Evolutionary conservation across 1,140 invertebrate genomes (phyloP).

Genomic region (Druon quercuslanigerum): DNA sequence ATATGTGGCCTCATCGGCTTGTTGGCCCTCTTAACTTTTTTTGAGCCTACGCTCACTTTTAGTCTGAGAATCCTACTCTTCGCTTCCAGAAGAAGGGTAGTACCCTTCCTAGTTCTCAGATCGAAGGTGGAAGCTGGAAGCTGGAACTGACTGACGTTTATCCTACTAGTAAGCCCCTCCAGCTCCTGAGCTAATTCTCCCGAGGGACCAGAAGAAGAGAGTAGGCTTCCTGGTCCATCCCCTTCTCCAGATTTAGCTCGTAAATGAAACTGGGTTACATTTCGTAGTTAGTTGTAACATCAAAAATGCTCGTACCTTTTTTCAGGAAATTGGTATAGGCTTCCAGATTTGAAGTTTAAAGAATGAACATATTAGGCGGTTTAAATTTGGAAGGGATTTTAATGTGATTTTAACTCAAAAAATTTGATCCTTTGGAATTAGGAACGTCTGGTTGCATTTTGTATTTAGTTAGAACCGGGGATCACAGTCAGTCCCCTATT

Average conservation of each 20-base stretch:
- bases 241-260: background rate
- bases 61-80: background rate
- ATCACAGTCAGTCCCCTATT: too few relatives aligned
- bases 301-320: too few relatives aligned
- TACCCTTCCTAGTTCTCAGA: conserved; percentile 14
- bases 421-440: too few relatives aligned
- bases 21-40: conserved; percentile 29
- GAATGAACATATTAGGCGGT: too few relatives aligned
- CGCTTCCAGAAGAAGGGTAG: conserved; percentile 21
- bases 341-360: too few relatives aligned
- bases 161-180: background rate
- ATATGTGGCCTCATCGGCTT: conserved; percentile 18
- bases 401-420: too few relatives aligned
- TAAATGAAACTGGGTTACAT: background rate
- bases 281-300: background rate
- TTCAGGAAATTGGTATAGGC: too few relatives aligned
- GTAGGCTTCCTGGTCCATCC: background rate
- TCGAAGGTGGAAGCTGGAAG: conserved; percentile 37
- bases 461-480: too few relatives aligned
- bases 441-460: too few relatives aligned
- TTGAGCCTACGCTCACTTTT: conserved; percentile 7
- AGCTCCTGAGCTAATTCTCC: conserved; percentile 2
- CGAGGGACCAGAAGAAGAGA: background rate
- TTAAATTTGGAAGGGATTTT: too few relatives aligned
- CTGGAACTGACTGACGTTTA: conserved; percentile 16